Base-by-base conservation (phyloP, 2,888 invertebrate species). In the Mystacides longicornis region DNA sequence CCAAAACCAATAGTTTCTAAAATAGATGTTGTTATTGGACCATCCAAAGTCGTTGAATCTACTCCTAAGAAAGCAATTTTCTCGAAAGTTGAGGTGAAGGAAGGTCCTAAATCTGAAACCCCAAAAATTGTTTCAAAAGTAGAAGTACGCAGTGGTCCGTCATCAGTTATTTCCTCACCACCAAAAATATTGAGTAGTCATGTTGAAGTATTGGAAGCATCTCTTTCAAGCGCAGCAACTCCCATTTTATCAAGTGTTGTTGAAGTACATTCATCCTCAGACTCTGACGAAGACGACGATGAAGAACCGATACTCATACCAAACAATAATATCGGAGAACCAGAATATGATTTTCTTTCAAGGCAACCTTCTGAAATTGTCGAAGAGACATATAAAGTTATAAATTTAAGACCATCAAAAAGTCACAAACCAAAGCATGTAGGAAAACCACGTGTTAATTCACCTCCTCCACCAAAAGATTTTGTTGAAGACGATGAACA, bases 311-410 rank as follows among this genome's bases (percentile, higher is more conserved):
- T 82, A 45, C 69, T 80, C 49, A 75, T 81, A 22, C 74, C 80
- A 14, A 86, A 86, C 57, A 89, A 89, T 65, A 86, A 87, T 65
- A 79, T 87, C 37, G 86, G 84, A 20, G 87, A 87, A 60, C 88
- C 89, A 0, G 90, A 90, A 71, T 91, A 90, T 66, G 90, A 91
- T 68, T 87, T 89, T 65, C 78, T 91, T 2, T 90, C 90, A 5
- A 81, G 89, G 37, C 90, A 92, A 66, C 91, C 91, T 1, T 85
- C 88, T 7, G 89, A 91, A 71, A 85, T 87, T 62, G 85, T 89
- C 5, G 90, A 91, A 69, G 90, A 91, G 75, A 89, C 90, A 0
- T 91, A 85, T 70, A 87, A 86, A 72, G 85, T 90, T 63, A 85
- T 89, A 51, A 90, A 90, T 68, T 74, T 89, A 60, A 82, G 84